Conservation (phyloP, 2,113 vertebrate genomes). For the Lepus europaeus region DNA sequence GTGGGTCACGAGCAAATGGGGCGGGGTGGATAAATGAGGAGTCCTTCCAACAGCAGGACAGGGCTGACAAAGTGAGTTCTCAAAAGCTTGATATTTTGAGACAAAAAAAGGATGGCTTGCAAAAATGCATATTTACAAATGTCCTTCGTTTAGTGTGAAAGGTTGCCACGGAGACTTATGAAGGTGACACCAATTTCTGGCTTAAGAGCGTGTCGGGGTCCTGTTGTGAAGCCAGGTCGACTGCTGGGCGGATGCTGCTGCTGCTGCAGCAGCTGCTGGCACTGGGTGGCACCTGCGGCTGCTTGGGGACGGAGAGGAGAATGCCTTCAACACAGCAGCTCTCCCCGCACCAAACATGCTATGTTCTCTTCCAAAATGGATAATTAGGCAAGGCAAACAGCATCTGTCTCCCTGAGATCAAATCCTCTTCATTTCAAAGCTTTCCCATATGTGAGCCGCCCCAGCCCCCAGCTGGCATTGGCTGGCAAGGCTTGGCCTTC, state of each 20-base stretch:
- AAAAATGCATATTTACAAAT: conserved; percentile 61
- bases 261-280: conserved; percentile 1
- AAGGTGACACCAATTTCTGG: conserved; percentile 53
- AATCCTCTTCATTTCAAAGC: conserved; percentile 59
- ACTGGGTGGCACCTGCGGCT: neutral
- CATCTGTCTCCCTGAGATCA: conserved; percentile 67
- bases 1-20: neutral
- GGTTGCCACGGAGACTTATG: conserved; percentile 85
- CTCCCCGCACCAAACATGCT: neutral
- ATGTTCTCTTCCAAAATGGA: neutral
- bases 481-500: conserved; percentile 55
- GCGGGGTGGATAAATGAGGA: neutral
- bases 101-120: conserved; percentile 40
- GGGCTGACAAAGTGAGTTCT: conserved; percentile 15
- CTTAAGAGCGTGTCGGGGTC: conserved; percentile 31
- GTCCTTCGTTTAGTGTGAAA: conserved; percentile 48
- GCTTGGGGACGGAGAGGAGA: neutral
- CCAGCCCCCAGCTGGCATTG: conserved; percentile 22
- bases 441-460: conserved; percentile 60
- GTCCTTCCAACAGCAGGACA: neutral
- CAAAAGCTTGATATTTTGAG: conserved; percentile 61
- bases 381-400: conserved; percentile 53
- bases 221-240: conserved; percentile 35
- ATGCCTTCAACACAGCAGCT: neutral
- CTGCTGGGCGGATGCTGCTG: neutral